Evolutionary conservation across 2,797 vertebrate species (phyloP), one percentile per base, ranked within the genome.

Genomic region (Hypotaenidia philippensis): DNA sequence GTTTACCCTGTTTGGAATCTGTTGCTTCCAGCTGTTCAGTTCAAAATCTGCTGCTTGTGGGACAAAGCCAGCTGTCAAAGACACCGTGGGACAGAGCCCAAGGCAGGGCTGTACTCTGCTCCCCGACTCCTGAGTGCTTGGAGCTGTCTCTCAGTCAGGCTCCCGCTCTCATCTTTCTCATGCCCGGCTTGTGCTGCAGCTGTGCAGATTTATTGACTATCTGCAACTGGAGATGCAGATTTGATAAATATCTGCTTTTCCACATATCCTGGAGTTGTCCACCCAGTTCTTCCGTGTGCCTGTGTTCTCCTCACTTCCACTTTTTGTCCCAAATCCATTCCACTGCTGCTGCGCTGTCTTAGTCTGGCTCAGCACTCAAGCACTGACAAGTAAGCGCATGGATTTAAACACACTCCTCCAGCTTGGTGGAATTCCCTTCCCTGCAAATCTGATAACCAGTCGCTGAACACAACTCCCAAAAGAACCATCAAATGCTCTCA

Each of bases 71-170:
- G 31, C 61, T 60, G 68, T 5, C 13, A 2, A 32, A 84, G 81
- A 1, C 65, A 61, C 29, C 0, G 0, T 27, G 45, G 80, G 69
- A 65, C n/a, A 50, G 17, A 71, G 49, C 26, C 15, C 0, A 0
- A 31, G 32, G 68, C 80, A 79, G 38, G 26, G 71, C 84, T 57
- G 23, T 21, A 15, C n/a, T 65, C 29, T 50, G 8, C 7, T 10
- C 69, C 34, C 21, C 1, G 2, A 13, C 23, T 29, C 26, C 10
- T 3, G 6, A 17, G 31, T 10, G 21, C 41, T 34, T 11, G 23
- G 32, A 23, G 13, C 26, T 20, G 3, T 23, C 31, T 22, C 1
- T 1, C 38, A 29, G 0, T 34, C 76, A 57, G 31, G 31, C 17
- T 34, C 38, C 49, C 3, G 3, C 11, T 6, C 41, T 44, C 65